Percentiles rank a stretch among this genome's conserved stretches.
These are phyloP conservation scores for Bombus affinis DNA, from an alignment of 1,140 invertebrate genomes.

Conservation along the genomic window DNA sequence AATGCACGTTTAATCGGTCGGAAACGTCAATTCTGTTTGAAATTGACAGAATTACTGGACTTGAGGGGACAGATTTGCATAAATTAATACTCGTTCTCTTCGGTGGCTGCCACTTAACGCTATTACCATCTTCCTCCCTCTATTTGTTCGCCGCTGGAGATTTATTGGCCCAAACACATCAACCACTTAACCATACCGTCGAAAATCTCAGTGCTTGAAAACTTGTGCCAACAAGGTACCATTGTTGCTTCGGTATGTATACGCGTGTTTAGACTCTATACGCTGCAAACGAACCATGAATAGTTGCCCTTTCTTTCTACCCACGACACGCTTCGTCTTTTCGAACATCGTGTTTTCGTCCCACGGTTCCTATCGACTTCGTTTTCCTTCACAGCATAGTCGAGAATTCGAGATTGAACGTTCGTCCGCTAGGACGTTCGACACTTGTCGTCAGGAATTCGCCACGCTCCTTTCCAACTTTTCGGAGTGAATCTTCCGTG, in stretches of 20 bases:
- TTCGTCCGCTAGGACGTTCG: neutral
- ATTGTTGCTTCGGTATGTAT: slow-evolving; percentile 18
- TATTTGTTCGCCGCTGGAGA: slow-evolving; percentile 29
- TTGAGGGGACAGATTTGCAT: slow-evolving; percentile 24
- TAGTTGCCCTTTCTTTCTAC: slow-evolving; percentile 24
- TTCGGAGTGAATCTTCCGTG: slow-evolving; percentile 2
- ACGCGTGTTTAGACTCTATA: slow-evolving; percentile 31
- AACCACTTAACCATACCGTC: slow-evolving; percentile 18
- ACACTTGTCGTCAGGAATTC: slow-evolving; percentile 27
- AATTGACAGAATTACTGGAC: slow-evolving; percentile 24
- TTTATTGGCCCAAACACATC: slow-evolving; percentile 31
- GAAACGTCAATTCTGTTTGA: neutral
- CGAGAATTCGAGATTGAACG: slow-evolving; percentile 43
- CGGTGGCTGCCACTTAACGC: neutral
- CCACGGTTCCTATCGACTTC: slow-evolving; percentile 15
- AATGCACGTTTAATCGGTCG: neutral
- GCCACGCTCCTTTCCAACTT: neutral
- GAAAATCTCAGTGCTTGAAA: neutral
- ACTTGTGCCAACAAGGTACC: neutral
- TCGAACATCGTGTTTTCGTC: neutral
- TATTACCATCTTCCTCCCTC: neutral
- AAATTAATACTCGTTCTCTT: slow-evolving; percentile 36
- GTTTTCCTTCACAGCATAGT: neutral
- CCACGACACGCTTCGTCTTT: neutral
- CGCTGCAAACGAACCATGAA: slow-evolving; percentile 41